These are phyloP conservation scores for Drosophila paramelanica DNA, from an alignment of 2,888 invertebrate genomes.

Conservation along the genomic window DNA sequence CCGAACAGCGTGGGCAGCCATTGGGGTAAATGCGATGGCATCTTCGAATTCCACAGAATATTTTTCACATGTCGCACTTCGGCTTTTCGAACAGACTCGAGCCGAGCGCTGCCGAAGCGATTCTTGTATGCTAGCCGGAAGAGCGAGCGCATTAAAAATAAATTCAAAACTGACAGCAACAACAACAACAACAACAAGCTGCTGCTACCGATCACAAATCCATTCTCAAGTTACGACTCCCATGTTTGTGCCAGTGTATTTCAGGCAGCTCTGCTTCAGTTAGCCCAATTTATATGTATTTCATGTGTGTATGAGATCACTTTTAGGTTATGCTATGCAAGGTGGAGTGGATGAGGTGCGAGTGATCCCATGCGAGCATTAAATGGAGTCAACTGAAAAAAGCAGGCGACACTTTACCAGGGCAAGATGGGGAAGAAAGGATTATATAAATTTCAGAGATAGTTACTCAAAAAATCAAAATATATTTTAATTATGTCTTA, in stretches of 20 bases:
- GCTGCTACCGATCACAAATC: not conserved
- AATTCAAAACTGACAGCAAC: not conserved
- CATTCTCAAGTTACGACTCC: not conserved
- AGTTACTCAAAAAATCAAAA: too few species aligned
- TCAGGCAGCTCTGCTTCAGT: not conserved
- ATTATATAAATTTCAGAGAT: too few species aligned
- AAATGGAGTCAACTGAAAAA: too few species aligned
- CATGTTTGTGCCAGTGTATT: not conserved
- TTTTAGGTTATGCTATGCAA: not conserved
- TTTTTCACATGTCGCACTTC: not conserved
- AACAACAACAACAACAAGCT: not conserved
- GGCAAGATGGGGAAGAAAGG: too few species aligned
- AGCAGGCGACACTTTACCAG: too few species aligned
- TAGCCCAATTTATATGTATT: not conserved
- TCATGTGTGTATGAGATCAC: not conserved
- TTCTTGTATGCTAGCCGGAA: not conserved
- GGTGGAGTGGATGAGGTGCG: not conserved
- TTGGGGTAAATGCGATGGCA: constrained; percentile 9
- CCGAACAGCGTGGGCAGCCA: not conserved
- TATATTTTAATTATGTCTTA: too few species aligned
- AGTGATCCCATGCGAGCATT: too few species aligned
- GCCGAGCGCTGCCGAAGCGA: not conserved
- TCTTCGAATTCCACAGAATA: not conserved
- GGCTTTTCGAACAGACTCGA: not conserved
- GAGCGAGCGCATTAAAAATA: not conserved